Evolutionary conservation across 2,888 invertebrate species (phyloP).

Genomic region (Spicauda simplicius): DNA sequence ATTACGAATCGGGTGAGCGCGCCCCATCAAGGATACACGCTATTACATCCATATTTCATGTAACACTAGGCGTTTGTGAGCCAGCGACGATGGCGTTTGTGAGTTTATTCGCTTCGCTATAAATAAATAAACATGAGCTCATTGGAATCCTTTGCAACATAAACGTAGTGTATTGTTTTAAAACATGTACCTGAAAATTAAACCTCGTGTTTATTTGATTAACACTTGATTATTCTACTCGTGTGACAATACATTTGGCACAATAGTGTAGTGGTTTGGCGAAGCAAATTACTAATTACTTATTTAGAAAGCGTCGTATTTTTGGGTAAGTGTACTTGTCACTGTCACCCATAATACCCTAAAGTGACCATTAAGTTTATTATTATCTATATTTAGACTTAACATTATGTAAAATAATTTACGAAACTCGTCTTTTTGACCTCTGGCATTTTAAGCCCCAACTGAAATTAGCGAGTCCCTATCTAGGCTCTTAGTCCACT

Average conservation of each 20-base stretch:
- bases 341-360: no score
- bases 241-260: background rate
- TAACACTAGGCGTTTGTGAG: conserved; percentile 35
- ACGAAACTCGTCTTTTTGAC: background rate
- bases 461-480: background rate
- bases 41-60: conserved; percentile 49
- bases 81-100: conserved; percentile 2
- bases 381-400: background rate
- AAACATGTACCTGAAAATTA: background rate
- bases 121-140: conserved; percentile 22
- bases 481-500: background rate
- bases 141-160: background rate
- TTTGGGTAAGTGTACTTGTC: no score
- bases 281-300: no score
- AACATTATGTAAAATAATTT: background rate
- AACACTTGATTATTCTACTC: no score
- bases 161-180: background rate
- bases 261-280: background rate
- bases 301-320: no score
- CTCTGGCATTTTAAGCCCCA: background rate
- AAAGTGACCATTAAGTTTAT: background rate
- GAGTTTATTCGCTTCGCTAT: conserved; percentile 18
- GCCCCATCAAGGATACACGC: conserved; percentile 33
- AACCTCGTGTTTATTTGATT: no score
- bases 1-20: conserved; percentile 29